Evolutionary conservation across 2,113 vertebrate genomes (phyloP), one percentile per base, ranked within the genome.

Genomic region (Chaenocephalus aceratus): DNA sequence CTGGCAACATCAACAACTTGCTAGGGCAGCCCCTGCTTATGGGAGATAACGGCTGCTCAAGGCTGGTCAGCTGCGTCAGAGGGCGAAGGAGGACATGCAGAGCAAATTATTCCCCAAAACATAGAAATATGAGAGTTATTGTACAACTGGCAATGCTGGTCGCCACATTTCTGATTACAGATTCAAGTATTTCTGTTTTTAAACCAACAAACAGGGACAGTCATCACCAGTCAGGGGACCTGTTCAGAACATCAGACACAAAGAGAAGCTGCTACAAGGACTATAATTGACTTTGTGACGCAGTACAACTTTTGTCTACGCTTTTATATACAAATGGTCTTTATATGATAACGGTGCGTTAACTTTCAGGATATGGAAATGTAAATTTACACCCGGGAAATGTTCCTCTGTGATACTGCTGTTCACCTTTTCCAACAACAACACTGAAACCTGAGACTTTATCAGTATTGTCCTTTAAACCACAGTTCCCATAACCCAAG

Each of bases 241-340:
- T 65, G 65, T 18, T 63, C 44, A n/a, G 60, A 81, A 83, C 83
- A 67, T 65, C 81, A 84, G 82, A 84, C 53, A 73, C 73, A 81
- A 57, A 78, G 52, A 56, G 58, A 70, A 80, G 85, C 84, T 77
- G 77, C 85, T 85, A 62, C 46, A 76, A 36, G 60, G 82, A 79
- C 65, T 73, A 46, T 30, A 57, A 66, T 23, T 68, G 56, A 85
- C 78, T 80, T 72, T 83, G 64, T 84, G 70, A 81, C 48, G 54
- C 67, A 63, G 45, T 72, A 65, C 52, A 36, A 41, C 34, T 72
- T 85, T 88, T 86, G 64, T 86, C 87, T 72, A 72, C 23, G 8
- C 67, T 89, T 93, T 91, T 91, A 77, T 90, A 90, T 79, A 56
- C 49, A 82, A 52, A 54, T 59, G 41, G 66, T 77, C 64, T 90